Evolutionary conservation across 2,888 invertebrate genomes (phyloP), one percentile per base, ranked within the genome.

Genomic region (Deilephila elpenor): DNA sequence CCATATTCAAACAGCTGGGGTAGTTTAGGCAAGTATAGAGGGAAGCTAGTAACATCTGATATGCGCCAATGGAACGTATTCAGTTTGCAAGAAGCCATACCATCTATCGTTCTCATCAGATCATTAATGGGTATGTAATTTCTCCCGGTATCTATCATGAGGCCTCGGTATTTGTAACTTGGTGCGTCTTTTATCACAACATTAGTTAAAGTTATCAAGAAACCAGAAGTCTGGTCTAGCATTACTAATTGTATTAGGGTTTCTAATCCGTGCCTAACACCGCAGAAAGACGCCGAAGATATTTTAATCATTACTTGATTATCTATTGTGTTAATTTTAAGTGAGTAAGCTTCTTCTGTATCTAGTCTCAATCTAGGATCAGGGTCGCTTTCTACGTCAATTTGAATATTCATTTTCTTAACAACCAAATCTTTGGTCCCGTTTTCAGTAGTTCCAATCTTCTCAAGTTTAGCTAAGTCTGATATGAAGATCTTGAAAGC

Each of bases 51-150:
- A 0, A 97, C 97, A 86, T 98, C 98, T 0, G 97, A 96, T 70
- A 98, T 95, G 80, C 98, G 97, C 98, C 98, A 98, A 87, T 99
- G 98, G 82, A 99, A 97, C 0, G 98, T 97, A 88, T 99, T 99
- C 53, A 99, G 90, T 90, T 99, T 99, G 74, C 97, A 96, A 72
- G 97, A 96, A 0, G 97, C 96, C 98, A 99, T 98, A 3, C 97
- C 98, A 71, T 97, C 96, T 80, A 99, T 89, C 3, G 97, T 96
- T 37, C 96, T 95, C 84, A 97, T 96, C 71, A 97, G 93, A 78
- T 96, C 95, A 44, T 95, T 95, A 5, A 98, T 92, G 2, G 97
- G 96, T 81, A 99, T 96, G 86, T 96, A 99, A 88, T 99, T 98
- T 59, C 99, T 95, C 0, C 98, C 97, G 0, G 99, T 98, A 85